Conservation (phyloP, 2,797 vertebrate species). For the Coregonus sp. region DNA sequence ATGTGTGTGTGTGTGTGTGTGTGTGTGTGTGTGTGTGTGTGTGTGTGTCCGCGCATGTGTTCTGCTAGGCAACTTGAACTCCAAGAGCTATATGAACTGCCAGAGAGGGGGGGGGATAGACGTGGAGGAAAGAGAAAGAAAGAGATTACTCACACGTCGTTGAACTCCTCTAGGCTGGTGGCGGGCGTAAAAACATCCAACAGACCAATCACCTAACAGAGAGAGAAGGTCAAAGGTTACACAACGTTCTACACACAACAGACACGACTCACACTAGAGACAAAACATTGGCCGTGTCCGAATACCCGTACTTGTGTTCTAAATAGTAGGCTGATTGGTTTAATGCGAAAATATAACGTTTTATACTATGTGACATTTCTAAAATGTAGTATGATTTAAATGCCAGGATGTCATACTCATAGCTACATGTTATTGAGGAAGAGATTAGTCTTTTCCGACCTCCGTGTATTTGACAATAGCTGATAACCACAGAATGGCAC, state of each 20-base stretch:
- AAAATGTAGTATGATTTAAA: too few relatives aligned
- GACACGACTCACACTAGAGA: background rate
- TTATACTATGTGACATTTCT: too few relatives aligned
- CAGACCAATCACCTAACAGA: conserved; percentile 91
- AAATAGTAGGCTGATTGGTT: too few relatives aligned
- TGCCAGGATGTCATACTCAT: too few relatives aligned
- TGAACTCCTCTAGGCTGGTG: conserved; percentile 90
- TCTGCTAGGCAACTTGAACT: background rate
- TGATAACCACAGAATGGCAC: too few relatives aligned
- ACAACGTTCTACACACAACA: conserved; percentile 18
- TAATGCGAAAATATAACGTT: too few relatives aligned
- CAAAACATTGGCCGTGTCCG: background rate
- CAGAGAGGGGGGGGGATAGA: conserved; percentile 6
- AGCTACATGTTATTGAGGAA: too few relatives aligned
- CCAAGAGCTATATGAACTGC: background rate
- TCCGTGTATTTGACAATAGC: too few relatives aligned
- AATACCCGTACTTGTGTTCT: too few relatives aligned
- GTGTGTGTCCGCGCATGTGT: background rate
- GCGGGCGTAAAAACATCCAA: conserved; percentile 93
- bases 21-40: background rate
- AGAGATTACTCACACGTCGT: conserved; percentile 89
- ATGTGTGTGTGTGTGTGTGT: background rate
- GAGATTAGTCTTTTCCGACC: too few relatives aligned
- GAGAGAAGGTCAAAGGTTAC: conserved; percentile 30
- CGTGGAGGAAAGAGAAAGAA: background rate